Evolutionary conservation across 2,888 invertebrate genomes (phyloP).

Genomic region (Psococerastis gibbosa): DNA sequence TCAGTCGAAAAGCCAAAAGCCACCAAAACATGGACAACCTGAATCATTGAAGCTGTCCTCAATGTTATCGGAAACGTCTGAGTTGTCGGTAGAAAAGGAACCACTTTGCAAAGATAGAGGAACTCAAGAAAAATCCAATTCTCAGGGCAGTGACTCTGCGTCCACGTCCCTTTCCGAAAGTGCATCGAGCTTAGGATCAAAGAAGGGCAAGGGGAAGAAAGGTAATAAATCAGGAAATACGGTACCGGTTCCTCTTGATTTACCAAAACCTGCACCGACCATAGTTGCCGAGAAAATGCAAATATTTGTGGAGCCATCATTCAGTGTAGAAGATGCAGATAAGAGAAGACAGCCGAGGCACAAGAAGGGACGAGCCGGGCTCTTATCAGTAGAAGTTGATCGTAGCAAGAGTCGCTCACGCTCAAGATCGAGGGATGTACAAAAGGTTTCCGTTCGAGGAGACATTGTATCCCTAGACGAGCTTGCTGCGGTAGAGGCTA

Average conservation of each 20-base stretch:
- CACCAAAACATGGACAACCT: too few relatives aligned
- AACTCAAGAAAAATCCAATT: too few relatives aligned
- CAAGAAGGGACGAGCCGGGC: neutral
- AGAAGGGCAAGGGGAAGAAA: constrained; percentile 11
- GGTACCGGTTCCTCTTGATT: neutral
- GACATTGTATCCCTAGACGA: constrained; percentile 5
- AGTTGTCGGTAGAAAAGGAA: too few relatives aligned
- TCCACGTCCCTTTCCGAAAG: too few relatives aligned
- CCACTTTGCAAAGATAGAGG: too few relatives aligned
- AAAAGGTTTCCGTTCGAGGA: constrained; percentile 4
- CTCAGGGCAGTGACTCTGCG: too few relatives aligned
- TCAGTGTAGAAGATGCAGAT: neutral
- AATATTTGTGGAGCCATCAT: constrained; percentile 4
- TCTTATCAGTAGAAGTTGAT: neutral
- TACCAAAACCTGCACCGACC: constrained; percentile 3
- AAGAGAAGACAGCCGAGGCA: neutral
- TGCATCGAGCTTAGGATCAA: too few relatives aligned
- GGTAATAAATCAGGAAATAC: constrained; percentile 8
- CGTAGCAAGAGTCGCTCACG: neutral
- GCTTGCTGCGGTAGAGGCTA: neutral
- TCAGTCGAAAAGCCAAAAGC: too few relatives aligned
- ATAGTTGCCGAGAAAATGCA: constrained; percentile 1
- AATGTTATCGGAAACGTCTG: too few relatives aligned
- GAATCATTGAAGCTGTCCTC: too few relatives aligned
- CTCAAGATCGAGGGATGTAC: neutral